Base-by-base conservation (phyloP, 2,797 vertebrate genomes). In the Pyrocephalus nanus region DNA sequence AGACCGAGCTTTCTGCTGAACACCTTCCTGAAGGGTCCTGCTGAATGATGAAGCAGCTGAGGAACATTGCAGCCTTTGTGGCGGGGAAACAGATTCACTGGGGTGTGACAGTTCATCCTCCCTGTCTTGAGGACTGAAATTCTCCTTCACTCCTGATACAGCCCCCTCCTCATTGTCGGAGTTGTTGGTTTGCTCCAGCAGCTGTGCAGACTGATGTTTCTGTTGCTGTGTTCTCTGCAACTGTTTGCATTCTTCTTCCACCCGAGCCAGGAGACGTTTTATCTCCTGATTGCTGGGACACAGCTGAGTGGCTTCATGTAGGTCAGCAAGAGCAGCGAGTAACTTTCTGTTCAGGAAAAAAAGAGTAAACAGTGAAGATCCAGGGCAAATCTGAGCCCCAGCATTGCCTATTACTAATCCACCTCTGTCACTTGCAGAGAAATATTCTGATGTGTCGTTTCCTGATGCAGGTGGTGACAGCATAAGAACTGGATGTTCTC, bases 211-310 rank as follows among this genome's bases (percentile, higher is more conserved):
- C 20, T 97, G 98, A 74, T 97, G 98, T 92, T 99, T 99, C 78
- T 97, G 98, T 47, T 98, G 98, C 92, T 99, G 99, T n/a, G 97
- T 95, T 75, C 98, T 98, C 97, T 99, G 99, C 93, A 99, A 97
- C 92, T 99, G 99, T 87, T 98, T 99, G 91, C 98, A 99, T 89
- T 99, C 99, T 32, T 99, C 99, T 94, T 99, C 99, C 1, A 99
- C 99, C 2, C 99, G 98, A 42, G 98, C 98, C 95, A 99, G 97
- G 43, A 99, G 97, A 13, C 99, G 98, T 45, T 98, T 98, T 97
- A 99, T 99, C 95, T 99, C 99, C 32, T 99, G 98, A 96, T 99
- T 99, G 75, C 98, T 98, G 71, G 99, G 99, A 93, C 99, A 99
- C 58, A 99, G 98, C 90, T 98, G 99, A 92, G 98, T 97, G 1